Conservation (phyloP, 2,888 invertebrate species). For the Hydrotaea diabolus region DNA sequence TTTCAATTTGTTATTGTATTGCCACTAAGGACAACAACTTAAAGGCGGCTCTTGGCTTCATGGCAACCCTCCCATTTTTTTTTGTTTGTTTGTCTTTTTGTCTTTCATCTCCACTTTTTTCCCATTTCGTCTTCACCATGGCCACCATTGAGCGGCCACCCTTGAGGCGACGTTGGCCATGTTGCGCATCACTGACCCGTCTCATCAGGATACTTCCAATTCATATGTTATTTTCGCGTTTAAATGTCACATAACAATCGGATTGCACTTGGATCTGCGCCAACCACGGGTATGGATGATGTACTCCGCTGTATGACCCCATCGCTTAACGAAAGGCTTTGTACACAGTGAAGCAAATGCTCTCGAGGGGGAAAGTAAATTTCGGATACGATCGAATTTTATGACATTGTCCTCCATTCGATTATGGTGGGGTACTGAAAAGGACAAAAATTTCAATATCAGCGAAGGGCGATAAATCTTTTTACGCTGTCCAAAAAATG, state of each 20-base stretch:
- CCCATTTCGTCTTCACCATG: not conserved
- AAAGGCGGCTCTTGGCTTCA: too few species aligned
- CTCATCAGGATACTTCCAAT: conserved; percentile 17
- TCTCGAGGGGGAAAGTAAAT: not conserved
- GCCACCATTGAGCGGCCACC: not conserved
- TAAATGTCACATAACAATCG: conserved; percentile 20
- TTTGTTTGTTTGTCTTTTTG: not conserved
- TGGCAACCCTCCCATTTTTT: not conserved
- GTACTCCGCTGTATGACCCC: not conserved
- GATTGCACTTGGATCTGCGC: not conserved
- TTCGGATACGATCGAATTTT: not conserved
- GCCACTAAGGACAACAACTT: too few species aligned
- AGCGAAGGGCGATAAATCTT: not conserved
- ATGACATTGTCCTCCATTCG: not conserved
- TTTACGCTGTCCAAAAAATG: not conserved
- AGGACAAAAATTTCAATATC: not conserved
- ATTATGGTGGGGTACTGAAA: not conserved
- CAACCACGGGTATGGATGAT: not conserved
- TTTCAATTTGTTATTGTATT: not conserved
- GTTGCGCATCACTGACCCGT: not conserved
- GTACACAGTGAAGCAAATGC: not conserved
- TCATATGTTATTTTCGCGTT: conserved; percentile 40
- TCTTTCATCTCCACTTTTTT: not conserved
- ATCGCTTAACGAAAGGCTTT: not conserved
- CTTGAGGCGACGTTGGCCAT: not conserved